Percentiles rank a stretch among this genome's conserved stretches.
Conservation (phyloP, 2,888 invertebrate genomes). For the Camponotus fellah region DNA sequence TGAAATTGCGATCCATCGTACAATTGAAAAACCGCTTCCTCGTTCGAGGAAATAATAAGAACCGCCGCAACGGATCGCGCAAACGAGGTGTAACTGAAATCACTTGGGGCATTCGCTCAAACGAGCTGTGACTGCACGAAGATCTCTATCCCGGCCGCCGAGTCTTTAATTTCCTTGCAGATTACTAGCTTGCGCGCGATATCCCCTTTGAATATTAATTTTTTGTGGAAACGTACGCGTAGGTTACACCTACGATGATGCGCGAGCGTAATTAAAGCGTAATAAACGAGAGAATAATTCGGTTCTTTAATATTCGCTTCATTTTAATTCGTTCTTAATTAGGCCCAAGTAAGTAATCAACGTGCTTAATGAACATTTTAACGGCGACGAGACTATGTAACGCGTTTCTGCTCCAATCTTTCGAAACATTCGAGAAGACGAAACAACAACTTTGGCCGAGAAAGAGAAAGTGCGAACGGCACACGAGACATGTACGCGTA, state of each 20-base stretch:
- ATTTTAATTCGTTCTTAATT: conserved; percentile 30
- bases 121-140: conserved; percentile 78
- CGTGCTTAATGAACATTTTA: conserved; percentile 17
- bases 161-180: conserved; percentile 67
- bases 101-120: conserved; percentile 76
- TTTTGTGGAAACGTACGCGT: conserved; percentile 39
- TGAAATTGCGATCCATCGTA: conserved; percentile 70
- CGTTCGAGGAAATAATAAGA: conserved; percentile 76
- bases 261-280: conserved; percentile 46
- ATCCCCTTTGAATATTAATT: conserved; percentile 56
- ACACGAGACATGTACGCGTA: not conserved
- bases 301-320: not conserved
- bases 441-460: not conserved
- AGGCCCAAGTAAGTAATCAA: not conserved
- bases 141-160: conserved; percentile 70
- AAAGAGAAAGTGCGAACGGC: conserved; percentile 1
- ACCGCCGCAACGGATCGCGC: conserved; percentile 73
- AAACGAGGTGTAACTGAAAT: conserved; percentile 80
- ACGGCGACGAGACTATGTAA: not conserved
- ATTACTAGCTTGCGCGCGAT: conserved; percentile 61
- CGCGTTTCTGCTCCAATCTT: not conserved
- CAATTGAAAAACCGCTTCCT: conserved; percentile 80
- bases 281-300: conserved; percentile 20
- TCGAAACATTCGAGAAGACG: not conserved
- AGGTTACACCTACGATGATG: conserved; percentile 18